These are phyloP conservation scores for Drosophila kohkoa DNA, from an alignment of 1,140 invertebrate genomes.

Conservation along the genomic window DNA sequence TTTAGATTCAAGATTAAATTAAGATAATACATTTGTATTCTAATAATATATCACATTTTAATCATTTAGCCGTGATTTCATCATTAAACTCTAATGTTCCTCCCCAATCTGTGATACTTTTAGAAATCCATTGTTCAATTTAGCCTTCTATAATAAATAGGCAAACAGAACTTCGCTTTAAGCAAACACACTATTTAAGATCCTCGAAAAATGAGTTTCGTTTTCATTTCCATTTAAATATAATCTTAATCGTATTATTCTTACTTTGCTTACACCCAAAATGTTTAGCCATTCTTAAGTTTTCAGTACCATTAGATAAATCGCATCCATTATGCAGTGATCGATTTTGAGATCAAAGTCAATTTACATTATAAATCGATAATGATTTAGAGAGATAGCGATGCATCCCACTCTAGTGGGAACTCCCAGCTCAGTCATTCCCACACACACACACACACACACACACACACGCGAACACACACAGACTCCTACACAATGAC, in stretches of 20 bases:
- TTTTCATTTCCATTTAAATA: neutral
- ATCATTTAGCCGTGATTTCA: no score
- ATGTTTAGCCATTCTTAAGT: neutral
- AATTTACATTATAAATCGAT: constrained; percentile 22
- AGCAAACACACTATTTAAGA: no score
- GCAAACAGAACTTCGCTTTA: no score
- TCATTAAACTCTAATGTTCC: no score
- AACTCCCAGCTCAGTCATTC: constrained; percentile 28
- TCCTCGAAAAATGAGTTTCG: no score
- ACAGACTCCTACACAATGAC: constrained; percentile 11
- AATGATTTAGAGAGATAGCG: constrained; percentile 3
- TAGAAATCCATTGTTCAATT: no score
- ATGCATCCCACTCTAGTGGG: constrained; percentile 23
- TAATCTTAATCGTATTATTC: neutral
- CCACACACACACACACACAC: constrained; percentile 11
- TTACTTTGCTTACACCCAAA: neutral
- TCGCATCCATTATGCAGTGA: constrained; percentile 18
- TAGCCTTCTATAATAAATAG: no score
- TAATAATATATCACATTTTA: no score
- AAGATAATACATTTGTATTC: no score
- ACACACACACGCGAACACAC: constrained; percentile 24
- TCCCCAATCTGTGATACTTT: no score
- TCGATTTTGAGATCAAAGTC: constrained; percentile 12
- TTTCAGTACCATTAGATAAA: neutral
- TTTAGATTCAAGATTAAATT: no score